Evolutionary conservation across 1,140 invertebrate species (phyloP).

Genomic region (Ericerus pela): DNA sequence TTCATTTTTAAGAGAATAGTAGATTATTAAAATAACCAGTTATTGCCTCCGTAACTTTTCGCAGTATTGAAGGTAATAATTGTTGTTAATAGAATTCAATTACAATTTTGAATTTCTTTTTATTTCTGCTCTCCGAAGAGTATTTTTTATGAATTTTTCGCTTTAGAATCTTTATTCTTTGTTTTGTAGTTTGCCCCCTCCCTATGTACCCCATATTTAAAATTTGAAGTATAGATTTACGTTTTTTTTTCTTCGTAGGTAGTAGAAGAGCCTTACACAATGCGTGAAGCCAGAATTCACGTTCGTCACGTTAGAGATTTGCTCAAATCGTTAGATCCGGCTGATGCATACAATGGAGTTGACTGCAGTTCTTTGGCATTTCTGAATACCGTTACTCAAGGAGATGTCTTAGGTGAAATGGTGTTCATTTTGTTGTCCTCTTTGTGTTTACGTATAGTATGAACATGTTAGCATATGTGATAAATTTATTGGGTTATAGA

Average conservation of each 20-base stretch:
- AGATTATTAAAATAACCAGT: too few relatives aligned
- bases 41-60: too few relatives aligned
- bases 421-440: slow-evolving; percentile 11
- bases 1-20: too few relatives aligned
- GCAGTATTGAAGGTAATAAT: too few relatives aligned
- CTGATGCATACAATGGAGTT: slow-evolving; percentile 86
- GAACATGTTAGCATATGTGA: neutral
- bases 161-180: too few relatives aligned
- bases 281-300: slow-evolving; percentile 92
- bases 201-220: too few relatives aligned
- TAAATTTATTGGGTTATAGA: slow-evolving; percentile 37
- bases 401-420: slow-evolving; percentile 51
- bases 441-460: slow-evolving; percentile 10
- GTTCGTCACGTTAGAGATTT: slow-evolving; percentile 92
- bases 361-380: slow-evolving; percentile 94
- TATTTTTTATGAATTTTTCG: too few relatives aligned
- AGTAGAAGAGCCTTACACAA: slow-evolving; percentile 90
- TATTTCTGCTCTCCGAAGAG: too few relatives aligned
- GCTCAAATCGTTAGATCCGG: slow-evolving; percentile 79
- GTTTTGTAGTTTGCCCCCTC: too few relatives aligned
- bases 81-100: too few relatives aligned
- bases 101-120: too few relatives aligned
- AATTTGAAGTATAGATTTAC: too few relatives aligned
- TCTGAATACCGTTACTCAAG: slow-evolving; percentile 83
- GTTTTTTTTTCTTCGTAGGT: slow-evolving; percentile 40